Percentiles rank a stretch among this genome's conserved stretches.
These are phyloP conservation scores for Balearica regulorum DNA, from an alignment of 2,797 vertebrate species.

Conservation along the genomic window DNA sequence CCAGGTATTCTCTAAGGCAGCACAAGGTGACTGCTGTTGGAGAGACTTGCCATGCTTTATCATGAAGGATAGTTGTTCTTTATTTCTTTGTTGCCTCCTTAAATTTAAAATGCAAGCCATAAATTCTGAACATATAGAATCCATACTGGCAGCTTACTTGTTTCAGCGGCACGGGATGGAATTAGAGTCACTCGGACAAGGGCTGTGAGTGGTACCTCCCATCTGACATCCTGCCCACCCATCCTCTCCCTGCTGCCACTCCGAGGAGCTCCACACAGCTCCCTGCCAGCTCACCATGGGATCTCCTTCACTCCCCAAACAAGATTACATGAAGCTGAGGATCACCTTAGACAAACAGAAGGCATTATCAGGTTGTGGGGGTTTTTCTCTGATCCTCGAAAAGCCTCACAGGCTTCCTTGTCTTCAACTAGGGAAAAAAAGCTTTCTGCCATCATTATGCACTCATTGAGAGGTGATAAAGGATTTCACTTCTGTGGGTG, in stretches of 20 bases:
- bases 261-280: neutral
- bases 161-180: neutral
- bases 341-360: constrained; percentile 10
- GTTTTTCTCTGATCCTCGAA: neutral
- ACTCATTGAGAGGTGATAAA: neutral
- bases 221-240: constrained; percentile 4
- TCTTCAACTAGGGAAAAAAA: neutral
- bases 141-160: neutral
- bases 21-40: neutral
- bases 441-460: neutral
- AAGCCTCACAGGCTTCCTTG: constrained; percentile 20
- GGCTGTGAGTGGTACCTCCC: neutral
- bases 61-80: neutral
- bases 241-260: neutral
- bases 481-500: neutral
- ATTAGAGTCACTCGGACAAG: neutral
- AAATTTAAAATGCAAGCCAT: neutral
- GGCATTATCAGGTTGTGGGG: neutral
- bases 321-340: neutral
- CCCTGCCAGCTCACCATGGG: neutral
- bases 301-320: neutral
- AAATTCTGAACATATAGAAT: neutral
- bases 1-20: neutral
- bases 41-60: neutral
- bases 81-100: neutral